These are phyloP conservation scores for Leuciscus idus DNA, from an alignment of 2,113 vertebrate genomes.

Conservation along the genomic window DNA sequence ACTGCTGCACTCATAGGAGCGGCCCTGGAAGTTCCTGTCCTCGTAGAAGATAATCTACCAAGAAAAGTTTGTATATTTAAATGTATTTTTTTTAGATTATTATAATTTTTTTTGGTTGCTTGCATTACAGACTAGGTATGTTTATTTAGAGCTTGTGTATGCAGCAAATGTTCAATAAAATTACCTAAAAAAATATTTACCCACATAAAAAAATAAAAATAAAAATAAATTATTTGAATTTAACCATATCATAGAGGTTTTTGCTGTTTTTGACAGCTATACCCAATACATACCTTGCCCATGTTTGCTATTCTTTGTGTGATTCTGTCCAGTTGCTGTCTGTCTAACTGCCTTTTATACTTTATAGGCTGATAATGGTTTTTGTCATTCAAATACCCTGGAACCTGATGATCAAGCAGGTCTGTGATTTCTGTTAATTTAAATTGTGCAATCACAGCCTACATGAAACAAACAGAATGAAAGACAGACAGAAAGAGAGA, in stretches of 20 bases:
- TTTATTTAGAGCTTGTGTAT: background rate
- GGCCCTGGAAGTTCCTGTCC: slow-evolving; percentile 61
- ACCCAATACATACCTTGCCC: slow-evolving; percentile 68
- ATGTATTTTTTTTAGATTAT: background rate
- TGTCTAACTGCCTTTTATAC: slow-evolving; percentile 73
- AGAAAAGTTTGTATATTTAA: background rate
- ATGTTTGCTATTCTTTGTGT: slow-evolving; percentile 69
- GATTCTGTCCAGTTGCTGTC: slow-evolving; percentile 70
- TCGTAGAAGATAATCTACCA: slow-evolving; percentile 68
- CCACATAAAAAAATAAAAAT: too few species aligned
- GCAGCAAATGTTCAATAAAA: background rate
- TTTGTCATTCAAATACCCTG: slow-evolving; percentile 74
- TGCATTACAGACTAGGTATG: background rate
- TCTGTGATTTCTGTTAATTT: slow-evolving; percentile 69
- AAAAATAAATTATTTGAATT: background rate
- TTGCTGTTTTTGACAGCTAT: background rate
- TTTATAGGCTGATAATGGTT: slow-evolving; percentile 62
- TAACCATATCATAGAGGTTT: background rate
- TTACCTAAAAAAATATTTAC: background rate
- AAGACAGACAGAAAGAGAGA: slow-evolving; percentile 19
- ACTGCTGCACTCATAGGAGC: slow-evolving; percentile 59
- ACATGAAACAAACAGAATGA: slow-evolving; percentile 17
- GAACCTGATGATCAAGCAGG: slow-evolving; percentile 75
- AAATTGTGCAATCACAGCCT: slow-evolving; percentile 59
- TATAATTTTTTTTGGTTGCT: background rate